Percentiles rank a stretch among this genome's conserved stretches.
These are phyloP conservation scores for Drosophila littoralis DNA, from an alignment of 1,140 invertebrate genomes.

Conservation along the genomic window DNA sequence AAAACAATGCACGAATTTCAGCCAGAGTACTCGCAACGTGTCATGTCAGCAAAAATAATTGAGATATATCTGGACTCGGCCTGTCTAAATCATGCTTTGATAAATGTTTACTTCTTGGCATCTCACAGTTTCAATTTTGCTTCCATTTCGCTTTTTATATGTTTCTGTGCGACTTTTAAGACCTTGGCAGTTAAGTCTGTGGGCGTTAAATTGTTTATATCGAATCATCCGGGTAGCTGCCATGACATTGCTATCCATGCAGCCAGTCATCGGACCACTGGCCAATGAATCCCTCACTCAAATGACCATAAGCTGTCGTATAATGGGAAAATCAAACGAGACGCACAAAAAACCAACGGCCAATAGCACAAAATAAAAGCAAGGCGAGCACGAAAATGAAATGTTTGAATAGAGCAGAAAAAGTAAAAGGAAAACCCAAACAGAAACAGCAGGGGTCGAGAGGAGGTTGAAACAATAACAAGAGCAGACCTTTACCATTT, in stretches of 20 bases:
- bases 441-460: neutral
- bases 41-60: conserved; percentile 46
- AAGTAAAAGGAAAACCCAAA: conserved; percentile 4
- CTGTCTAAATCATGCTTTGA: conserved; percentile 3
- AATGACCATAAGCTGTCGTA: conserved; percentile 43
- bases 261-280: conserved; percentile 14
- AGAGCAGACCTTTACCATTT: neutral
- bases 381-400: conserved; percentile 23
- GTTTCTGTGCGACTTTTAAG: conserved; percentile 16
- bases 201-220: conserved; percentile 24
- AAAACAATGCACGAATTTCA: conserved; percentile 5
- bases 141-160: neutral
- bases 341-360: conserved; percentile 26
- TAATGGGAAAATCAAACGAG: conserved; percentile 45
- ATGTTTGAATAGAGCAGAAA: conserved; percentile 24
- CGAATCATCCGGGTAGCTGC: conserved; percentile 14
- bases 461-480: neutral
- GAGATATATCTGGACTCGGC: conserved; percentile 55
- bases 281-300: neutral
- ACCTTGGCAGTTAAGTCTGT: neutral
- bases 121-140: conserved; percentile 18
- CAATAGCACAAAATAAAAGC: conserved; percentile 30
- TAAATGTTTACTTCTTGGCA: conserved; percentile 38
- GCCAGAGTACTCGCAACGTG: neutral
- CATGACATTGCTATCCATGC: conserved; percentile 4